Evolutionary conservation across 2,113 vertebrate species (phyloP).

Genomic region (Mus pahari): DNA sequence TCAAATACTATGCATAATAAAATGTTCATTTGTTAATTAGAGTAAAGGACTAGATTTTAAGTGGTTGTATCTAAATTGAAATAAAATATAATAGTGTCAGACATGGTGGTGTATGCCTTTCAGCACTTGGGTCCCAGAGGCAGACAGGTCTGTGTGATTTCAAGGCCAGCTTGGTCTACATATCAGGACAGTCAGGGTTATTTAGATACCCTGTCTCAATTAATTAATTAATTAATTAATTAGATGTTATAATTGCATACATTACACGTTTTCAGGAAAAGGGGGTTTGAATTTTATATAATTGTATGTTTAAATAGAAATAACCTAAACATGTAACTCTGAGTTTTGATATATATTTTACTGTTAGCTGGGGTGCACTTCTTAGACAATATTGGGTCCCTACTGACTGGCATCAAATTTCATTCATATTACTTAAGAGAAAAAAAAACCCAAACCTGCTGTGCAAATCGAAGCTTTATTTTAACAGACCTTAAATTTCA

Average conservation of each 20-base stretch:
- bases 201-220: neutral
- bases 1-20: neutral
- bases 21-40: neutral
- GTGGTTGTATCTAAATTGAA: neutral
- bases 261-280: neutral
- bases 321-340: neutral
- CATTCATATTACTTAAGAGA: neutral
- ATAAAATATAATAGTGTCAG: neutral
- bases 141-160: neutral
- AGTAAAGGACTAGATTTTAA: neutral
- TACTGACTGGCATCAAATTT: neutral
- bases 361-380: neutral
- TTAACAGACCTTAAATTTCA: neutral
- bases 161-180: neutral
- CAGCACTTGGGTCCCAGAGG: neutral
- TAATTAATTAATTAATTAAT: no score
- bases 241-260: neutral
- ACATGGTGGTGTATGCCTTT: neutral
- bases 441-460: neutral
- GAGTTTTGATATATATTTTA: conserved; percentile 17
- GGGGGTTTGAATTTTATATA: neutral
- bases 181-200: neutral
- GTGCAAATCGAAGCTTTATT: conserved; percentile 20
- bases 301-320: conserved; percentile 1
- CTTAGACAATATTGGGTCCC: neutral